phyloP scores from a whole-genome alignment of 2,888 invertebrate species.

The Leptopilina drosophilae region DNA sequence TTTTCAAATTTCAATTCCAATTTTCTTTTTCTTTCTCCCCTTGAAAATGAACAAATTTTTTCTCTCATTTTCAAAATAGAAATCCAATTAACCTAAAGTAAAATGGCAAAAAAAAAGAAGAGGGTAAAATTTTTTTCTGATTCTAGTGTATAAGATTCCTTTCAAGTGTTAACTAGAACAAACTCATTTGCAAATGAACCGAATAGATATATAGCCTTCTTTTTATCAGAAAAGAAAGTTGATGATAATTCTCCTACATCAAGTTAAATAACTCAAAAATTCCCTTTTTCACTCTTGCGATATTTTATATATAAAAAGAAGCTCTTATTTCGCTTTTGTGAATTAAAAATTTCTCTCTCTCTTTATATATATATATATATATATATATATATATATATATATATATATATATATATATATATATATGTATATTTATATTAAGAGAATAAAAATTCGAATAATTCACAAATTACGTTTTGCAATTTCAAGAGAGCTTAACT shows the following conservation, averaged over 20 bases:
- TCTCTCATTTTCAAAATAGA: too few species aligned
- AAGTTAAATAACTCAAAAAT: background rate
- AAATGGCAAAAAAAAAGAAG: too few species aligned
- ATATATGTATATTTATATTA: background rate
- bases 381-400: too few species aligned
- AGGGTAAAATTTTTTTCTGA: background rate
- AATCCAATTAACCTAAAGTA: background rate
- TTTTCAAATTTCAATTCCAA: too few species aligned
- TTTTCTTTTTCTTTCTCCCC: too few species aligned
- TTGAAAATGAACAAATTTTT: too few species aligned
- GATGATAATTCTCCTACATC: background rate
- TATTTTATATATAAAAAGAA: too few species aligned
- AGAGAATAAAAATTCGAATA: background rate
- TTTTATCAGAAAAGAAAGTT: constrained; percentile 2
- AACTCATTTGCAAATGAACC: constrained; percentile 15
- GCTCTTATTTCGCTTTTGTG: background rate
- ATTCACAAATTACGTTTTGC: constrained; percentile 22
- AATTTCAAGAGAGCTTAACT: constrained; percentile 34
- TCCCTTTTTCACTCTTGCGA: background rate
- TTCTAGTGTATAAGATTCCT: background rate
- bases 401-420: background rate
- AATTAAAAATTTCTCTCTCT: background rate
- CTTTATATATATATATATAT: too few species aligned
- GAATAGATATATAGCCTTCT: background rate
- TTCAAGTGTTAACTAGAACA: constrained; percentile 2